Evolutionary conservation across 2,113 vertebrate genomes (phyloP).

Genomic region (Leuciscus idus): DNA sequence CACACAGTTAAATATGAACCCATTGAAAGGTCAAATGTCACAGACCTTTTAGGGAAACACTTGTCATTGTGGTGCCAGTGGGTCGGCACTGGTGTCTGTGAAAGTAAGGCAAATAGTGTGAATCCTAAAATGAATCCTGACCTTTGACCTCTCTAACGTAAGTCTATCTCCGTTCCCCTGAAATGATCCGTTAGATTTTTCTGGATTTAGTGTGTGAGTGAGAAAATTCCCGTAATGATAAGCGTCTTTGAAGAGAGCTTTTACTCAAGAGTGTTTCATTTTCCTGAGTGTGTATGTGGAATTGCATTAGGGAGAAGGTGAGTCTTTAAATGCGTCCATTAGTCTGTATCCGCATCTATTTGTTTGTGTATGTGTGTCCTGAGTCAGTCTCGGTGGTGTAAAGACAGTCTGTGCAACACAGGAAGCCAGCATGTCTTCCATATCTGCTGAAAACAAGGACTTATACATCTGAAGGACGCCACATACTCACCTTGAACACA

Average conservation of each 20-base stretch:
- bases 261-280: slow-evolving; percentile 13
- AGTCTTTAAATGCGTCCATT: slow-evolving; percentile 37
- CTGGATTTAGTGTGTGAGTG: slow-evolving; percentile 34
- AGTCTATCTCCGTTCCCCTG: slow-evolving; percentile 54
- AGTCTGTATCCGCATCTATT: slow-evolving; percentile 1
- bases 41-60: slow-evolving; percentile 55
- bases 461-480: slow-evolving; percentile 29
- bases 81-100: slow-evolving; percentile 58
- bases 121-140: slow-evolving; percentile 53
- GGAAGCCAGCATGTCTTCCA: slow-evolving; percentile 33
- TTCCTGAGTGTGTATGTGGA: slow-evolving; percentile 35
- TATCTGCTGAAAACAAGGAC: background rate
- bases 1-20: background rate
- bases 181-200: slow-evolving; percentile 46
- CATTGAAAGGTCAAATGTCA: slow-evolving; percentile 56
- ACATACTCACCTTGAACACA: slow-evolving; percentile 19
- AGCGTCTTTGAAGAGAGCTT: slow-evolving; percentile 28
- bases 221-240: slow-evolving; percentile 48
- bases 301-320: slow-evolving; percentile 23
- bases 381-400: background rate
- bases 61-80: slow-evolving; percentile 61
- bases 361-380: slow-evolving; percentile 36
- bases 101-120: slow-evolving; percentile 60
- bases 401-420: background rate
- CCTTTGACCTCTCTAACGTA: slow-evolving; percentile 65